Base-by-base conservation (phyloP, 1,140 invertebrate genomes). In the Argopecten irradians region DNA sequence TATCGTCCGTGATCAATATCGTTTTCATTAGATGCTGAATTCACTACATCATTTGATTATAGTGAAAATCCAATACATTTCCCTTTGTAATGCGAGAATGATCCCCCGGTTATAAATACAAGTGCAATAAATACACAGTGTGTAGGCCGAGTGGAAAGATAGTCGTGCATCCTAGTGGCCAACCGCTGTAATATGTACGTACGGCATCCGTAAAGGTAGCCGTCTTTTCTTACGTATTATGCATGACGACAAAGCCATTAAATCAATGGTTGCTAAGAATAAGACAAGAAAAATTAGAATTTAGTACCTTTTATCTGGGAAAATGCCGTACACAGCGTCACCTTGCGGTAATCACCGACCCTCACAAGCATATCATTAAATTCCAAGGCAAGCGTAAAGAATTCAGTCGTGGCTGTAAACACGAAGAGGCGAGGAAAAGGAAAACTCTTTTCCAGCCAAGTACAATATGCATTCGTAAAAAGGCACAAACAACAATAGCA, bases 261-360 rank as follows among this genome's bases (percentile, higher is more conserved):
- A 71, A 71, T 71, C 55, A 71, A 71, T 71, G 55, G 55, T 71
- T 71, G 55, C 55, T 71, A 71, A 71, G 55, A 71, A 71, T 28
- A 71, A 71, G 55, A 71, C 55, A 71, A 71, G 55, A 71, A 71
- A 71, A 71, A 71, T 71, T 71, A 71, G 55, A 71, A 71, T 71
- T 71, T 71, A 71, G 55, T 71, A 71, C 55, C 55, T 71, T 71
- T 71, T 71, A 71, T 71, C 55, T 71, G 55, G 55, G 55, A 71
- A 71, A 71, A 71, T 71, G 22, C 55, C 8, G 55, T 71, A 71
- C 55, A 71, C 55, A 71, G 55, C 55, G 55, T 71, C 55, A 71
- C 55, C 55, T 71, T 71, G 55, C 55, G 55, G 55, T 71, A 71
- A 71, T 71, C 55, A 71, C 55, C 55, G 55, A 71, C 55, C 55